Evolutionary conservation across 2,888 invertebrate genomes (phyloP), one percentile per base, ranked within the genome.

Genomic region (Andrena marginata): DNA sequence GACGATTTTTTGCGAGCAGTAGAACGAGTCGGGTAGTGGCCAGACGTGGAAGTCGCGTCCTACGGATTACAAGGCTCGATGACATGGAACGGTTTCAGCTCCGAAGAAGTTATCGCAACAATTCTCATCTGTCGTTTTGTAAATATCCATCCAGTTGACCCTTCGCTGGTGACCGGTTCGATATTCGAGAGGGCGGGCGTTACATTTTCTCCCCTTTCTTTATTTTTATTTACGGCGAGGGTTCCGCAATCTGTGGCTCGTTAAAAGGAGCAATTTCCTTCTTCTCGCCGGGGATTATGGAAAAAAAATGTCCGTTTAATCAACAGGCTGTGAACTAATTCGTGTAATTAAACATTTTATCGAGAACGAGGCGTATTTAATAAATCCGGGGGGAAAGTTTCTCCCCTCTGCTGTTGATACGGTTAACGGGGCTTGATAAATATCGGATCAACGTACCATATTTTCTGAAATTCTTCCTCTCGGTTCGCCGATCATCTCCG

Each of bases 401-500:
- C 42, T 42, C 16, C n/a, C 26, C 59, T 13, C 10, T 29, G 29
- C 20, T n/a, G 72, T 56, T 69, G 26, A 69, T 29, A 51, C 60
- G 77, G 51, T 71, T 68, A 67, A 51, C 35, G 20, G 23, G 26
- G 51, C 42, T 60, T 29, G 54, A 77, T 71, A 67, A 80, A 62
- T 71, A 67, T 67, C 62, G 56, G 69, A 51, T 56, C 31, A 60
- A 60, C 35, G 42, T 60, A 42, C 5, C 49, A 69, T 79, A 76
- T 79, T 76, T 78, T 29, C 54, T 13, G 59, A 54, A 71, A 64
- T 63, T 65, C 51, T 69, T 60, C 42, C 64, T 35, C 31, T 78
- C 85, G 87, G 80, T 87, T n/a, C 65, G 6, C 23, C 29, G 65
- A 42, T 51, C 65, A 51, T 42, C 29, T 16, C 16, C 35, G 73